A percentile compares a stretch with the other conserved stretches of the same genome.
Evolutionary conservation across 1,140 invertebrate species (phyloP).

Genomic region (Conus betulinus): DNA sequence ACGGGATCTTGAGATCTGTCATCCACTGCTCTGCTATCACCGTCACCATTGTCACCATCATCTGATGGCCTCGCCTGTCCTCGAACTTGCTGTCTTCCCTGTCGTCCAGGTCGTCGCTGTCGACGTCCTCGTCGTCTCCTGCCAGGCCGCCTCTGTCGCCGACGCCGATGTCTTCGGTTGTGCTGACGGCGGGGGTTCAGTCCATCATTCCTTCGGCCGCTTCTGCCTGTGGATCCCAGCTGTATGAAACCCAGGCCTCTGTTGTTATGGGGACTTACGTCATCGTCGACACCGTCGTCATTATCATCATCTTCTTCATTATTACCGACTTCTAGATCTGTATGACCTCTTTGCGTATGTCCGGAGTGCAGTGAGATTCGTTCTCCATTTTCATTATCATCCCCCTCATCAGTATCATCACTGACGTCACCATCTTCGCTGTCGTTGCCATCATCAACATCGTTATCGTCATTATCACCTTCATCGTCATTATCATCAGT

Average conservation of each 20-base stretch:
- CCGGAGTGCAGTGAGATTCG: too few relatives aligned
- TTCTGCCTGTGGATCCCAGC: background rate
- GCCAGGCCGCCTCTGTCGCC: background rate
- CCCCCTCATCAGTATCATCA: too few relatives aligned
- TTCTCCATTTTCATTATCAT: too few relatives aligned
- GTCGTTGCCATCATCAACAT: too few relatives aligned
- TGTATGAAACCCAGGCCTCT: background rate
- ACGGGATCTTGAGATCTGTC: background rate
- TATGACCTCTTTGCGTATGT: too few relatives aligned
- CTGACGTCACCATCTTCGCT: too few relatives aligned
- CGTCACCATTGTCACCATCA: background rate
- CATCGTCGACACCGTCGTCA: too few relatives aligned
- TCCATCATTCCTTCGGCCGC: background rate
- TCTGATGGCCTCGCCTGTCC: background rate
- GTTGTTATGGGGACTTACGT: background rate
- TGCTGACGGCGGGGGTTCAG: background rate
- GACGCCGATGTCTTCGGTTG: background rate
- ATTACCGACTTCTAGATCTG: too few relatives aligned
- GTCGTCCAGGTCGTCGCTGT: background rate
- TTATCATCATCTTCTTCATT: too few relatives aligned
- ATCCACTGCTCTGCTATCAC: background rate
- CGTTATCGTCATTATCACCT: too few relatives aligned
- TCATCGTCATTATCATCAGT: too few relatives aligned
- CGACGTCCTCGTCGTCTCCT: background rate
- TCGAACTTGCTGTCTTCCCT: background rate